phyloP scores from a whole-genome alignment of 2,888 invertebrate genomes.

The Xestia c-nigrum region DNA sequence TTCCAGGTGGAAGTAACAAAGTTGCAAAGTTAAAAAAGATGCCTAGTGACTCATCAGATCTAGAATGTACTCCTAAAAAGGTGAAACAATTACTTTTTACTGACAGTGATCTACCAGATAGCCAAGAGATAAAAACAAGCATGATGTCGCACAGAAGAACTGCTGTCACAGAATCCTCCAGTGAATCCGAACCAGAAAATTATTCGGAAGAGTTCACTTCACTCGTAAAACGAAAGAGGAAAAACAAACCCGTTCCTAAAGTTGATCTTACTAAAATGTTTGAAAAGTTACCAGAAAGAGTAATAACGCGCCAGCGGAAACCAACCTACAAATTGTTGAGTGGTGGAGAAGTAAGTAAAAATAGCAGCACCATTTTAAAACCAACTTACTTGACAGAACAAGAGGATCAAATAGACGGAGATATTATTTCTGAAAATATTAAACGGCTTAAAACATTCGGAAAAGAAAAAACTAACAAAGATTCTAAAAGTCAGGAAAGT shows the following conservation, averaged over 20 bases:
- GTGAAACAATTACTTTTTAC: conserved; percentile 73
- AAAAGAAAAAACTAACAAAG: conserved; percentile 70
- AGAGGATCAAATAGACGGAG: conserved; percentile 78
- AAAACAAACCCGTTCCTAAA: conserved; percentile 71
- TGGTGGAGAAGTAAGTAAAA: conserved; percentile 59
- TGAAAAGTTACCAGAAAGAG: conserved; percentile 78
- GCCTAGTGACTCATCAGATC: conserved; percentile 79
- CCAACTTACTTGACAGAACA: conserved; percentile 75
- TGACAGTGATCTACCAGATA: conserved; percentile 81
- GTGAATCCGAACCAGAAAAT: conserved; percentile 81
- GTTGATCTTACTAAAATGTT: conserved; percentile 79
- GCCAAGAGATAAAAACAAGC: conserved; percentile 84
- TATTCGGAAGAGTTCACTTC: conserved; percentile 77
- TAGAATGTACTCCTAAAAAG: conserved; percentile 81
- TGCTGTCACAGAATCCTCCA: conserved; percentile 75
- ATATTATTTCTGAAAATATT: conserved; percentile 82
- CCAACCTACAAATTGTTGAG: conserved; percentile 77
- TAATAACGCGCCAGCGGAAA: conserved; percentile 82
- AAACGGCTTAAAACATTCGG: conserved; percentile 76
- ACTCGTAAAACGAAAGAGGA: conserved; percentile 75
- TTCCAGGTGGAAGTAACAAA: conserved; percentile 63
- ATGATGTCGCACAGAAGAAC: conserved; percentile 67
- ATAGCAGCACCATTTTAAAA: conserved; percentile 71
- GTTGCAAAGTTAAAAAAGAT: conserved; percentile 67
- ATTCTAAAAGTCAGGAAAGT: conserved; percentile 46